Percentiles rank a stretch among this genome's conserved stretches.
These are phyloP conservation scores for Salvelinus sp. DNA, from an alignment of 2,113 vertebrate genomes.

Conservation along the genomic window DNA sequence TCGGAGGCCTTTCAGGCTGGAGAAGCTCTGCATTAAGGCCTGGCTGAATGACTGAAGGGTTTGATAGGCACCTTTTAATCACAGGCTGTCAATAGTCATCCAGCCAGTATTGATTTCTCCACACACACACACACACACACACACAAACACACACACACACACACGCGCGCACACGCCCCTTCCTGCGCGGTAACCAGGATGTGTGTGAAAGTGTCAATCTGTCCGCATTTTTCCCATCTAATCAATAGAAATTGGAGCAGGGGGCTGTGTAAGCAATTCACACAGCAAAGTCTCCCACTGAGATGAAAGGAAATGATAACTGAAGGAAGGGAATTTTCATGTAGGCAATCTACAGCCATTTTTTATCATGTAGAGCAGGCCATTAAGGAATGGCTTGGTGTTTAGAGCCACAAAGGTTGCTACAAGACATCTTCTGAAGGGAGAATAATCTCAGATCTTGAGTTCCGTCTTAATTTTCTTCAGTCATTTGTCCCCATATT, in stretches of 20 bases:
- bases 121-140: background rate
- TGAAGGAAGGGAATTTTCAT: conserved; percentile 4
- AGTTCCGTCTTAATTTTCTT: background rate
- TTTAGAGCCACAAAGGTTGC: background rate
- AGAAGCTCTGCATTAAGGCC: conserved; percentile 10
- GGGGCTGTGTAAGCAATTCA: conserved; percentile 26
- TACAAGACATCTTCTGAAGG: background rate
- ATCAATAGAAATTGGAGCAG: conserved; percentile 58
- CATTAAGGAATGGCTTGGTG: background rate
- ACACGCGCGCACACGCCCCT: background rate
- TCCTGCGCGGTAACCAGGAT: conserved; percentile 28
- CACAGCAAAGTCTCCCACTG: conserved; percentile 15
- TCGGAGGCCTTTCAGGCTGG: conserved; percentile 30
- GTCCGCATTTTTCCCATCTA: conserved; percentile 48
- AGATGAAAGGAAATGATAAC: conserved; percentile 41
- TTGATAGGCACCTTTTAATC: conserved; percentile 58
- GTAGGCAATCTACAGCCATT: conserved; percentile 11
- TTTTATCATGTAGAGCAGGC: conserved; percentile 19
- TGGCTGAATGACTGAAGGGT: conserved; percentile 30
- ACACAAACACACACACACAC: conserved; percentile 3
- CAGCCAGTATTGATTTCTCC: conserved; percentile 54
- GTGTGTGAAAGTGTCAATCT: conserved; percentile 58
- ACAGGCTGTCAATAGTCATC: conserved; percentile 61
- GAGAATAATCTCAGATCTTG: conserved; percentile 2
- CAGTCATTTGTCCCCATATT: conserved; percentile 51